Evolutionary conservation across 2,888 invertebrate species (phyloP).

Genomic region (Nomada lathburiana): DNA sequence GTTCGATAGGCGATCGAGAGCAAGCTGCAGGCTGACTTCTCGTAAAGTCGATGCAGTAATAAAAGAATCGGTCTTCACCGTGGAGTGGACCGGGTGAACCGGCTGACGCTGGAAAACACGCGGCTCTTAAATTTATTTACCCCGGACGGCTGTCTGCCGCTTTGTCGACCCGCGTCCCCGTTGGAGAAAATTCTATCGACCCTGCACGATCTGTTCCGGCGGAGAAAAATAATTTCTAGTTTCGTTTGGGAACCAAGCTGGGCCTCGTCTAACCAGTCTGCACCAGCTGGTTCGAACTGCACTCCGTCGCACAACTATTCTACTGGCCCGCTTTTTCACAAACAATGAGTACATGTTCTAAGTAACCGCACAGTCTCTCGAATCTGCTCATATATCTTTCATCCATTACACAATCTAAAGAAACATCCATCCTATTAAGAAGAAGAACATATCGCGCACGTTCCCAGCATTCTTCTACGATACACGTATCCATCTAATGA

Average conservation of each 20-base stretch:
- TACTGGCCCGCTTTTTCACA: too few species aligned
- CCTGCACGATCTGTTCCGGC: background rate
- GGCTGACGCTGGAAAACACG: conserved; percentile 43
- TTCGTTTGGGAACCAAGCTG: too few species aligned
- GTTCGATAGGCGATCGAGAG: conserved; percentile 63
- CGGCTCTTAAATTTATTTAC: conserved; percentile 59
- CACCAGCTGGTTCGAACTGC: too few species aligned
- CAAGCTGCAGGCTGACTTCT: conserved; percentile 38
- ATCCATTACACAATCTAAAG: too few species aligned
- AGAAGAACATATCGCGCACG: background rate
- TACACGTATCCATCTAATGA: background rate
- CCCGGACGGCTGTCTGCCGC: conserved; percentile 6
- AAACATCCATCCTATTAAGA: too few species aligned
- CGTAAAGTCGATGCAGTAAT: conserved; percentile 58
- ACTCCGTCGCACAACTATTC: too few species aligned
- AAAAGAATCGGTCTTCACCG: conserved; percentile 49
- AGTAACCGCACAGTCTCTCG: too few species aligned
- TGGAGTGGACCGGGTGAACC: conserved; percentile 30
- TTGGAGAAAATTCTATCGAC: background rate
- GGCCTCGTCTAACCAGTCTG: too few species aligned
- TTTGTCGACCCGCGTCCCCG: background rate
- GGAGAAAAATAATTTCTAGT: background rate
- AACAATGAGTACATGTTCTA: too few species aligned
- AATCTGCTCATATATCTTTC: too few species aligned
- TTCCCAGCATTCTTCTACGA: background rate